Base-by-base conservation (phyloP, 2,888 invertebrate species). In the Crematogaster levior region DNA sequence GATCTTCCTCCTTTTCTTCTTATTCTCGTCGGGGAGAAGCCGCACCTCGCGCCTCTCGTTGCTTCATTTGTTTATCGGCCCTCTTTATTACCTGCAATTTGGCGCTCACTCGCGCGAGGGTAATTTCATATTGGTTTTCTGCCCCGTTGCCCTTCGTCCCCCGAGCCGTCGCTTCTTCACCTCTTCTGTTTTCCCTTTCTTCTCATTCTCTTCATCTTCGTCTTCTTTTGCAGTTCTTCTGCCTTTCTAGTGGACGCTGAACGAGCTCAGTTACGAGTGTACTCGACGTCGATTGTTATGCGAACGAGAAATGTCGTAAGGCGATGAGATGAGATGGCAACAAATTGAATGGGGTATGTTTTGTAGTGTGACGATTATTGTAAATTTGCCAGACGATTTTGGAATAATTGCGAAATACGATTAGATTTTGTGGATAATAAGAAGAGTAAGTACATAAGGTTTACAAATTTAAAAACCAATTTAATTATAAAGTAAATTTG, bases 101-200 rank as follows among this genome's bases (percentile, higher is more conserved):
- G 91, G 92, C 90, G 92, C 91, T 91, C 90, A 90, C 91, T 92
- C 91, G 92, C 92, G 92, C 91, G 91, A 92, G 90, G 90, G 90
- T 93, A 93, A 93, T 93, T 93, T 92, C 92, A 93, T 93, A 93
- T 93, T 93, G 93, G 93, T 93, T 93, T 93, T 93, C 92, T 91
- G 90, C 91, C 87, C 88, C 72, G 46, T 81, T 30, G 58, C 72
- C 81, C 66, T 74, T 46, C 63, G 56, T 61, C 74, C 65, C 56
- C 70, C 74, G 73, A 53, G 51, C 40, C 70, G 7, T 63, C 37
- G 46, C 46, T 70, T 61, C 77, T 80, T 81, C 72, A 65, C 74
- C 81, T 61, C 66, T 40, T 48, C 30, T 40, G 61, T 56, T 81
- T 46, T 63, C 74, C 77, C 46, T 65, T 60, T 58, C 43, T 48